Base-by-base conservation (phyloP, 2,888 invertebrate genomes). In the Erebia epiphron region DNA sequence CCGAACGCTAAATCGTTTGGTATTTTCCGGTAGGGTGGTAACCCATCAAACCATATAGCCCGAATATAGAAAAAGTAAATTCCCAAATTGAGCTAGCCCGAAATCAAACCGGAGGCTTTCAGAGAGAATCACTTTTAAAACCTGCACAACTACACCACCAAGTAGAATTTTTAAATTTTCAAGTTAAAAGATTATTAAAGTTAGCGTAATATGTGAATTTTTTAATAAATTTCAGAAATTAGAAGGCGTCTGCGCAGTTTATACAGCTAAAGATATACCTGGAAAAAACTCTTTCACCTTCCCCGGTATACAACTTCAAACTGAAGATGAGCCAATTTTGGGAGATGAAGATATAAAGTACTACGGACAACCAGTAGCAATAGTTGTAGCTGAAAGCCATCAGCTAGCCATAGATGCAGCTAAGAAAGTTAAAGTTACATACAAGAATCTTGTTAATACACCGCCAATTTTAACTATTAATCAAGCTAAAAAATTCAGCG, bases 321-420 rank as follows among this genome's bases (percentile, higher is more conserved):
- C 86, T 0, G 84, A 87, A 16, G 82, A 89, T 2, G 95, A 95
- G 80, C 91, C 94, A 76, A 88, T 95, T 60, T 87, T 95, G 41
- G 95, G 94, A 21, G 92, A 91, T 52, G 90, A 88, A 2, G 82
- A 89, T 18, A 94, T 97, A 0, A 83, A 90, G 68, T 96, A 94
- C 80, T 95, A 95, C 73, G 95, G 96, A 0, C 97, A 97, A 82
- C 95, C 96, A 0, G 84, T 97, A 10, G 97, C 96, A 0, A 90
- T 97, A 16, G 87, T 97, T 0, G 95, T 95, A 0, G 96, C 96
- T 2, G 88, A 83, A n/a, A 91, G 88, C 1, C 92, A 95, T 73
- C 86, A 87, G 9, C 76, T 94, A 9, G 96, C 96, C 0, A 89
- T 91, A 11, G 81, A 87, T 65, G 95, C 94, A 0, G 95, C 95